phyloP scores from a whole-genome alignment of 2,797 vertebrate genomes.

The Paguma larvata region DNA sequence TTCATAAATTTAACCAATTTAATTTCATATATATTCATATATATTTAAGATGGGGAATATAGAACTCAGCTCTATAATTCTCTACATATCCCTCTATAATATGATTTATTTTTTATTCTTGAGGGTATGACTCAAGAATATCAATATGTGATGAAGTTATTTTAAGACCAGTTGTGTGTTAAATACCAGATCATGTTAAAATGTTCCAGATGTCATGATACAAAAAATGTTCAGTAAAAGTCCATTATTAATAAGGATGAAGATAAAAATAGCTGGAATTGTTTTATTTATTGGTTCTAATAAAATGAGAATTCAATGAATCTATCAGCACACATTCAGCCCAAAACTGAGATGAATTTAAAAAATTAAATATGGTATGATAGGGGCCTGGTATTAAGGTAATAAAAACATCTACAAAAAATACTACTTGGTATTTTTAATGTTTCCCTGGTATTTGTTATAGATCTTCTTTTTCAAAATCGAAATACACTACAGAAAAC shows the following conservation, averaged over 20 bases:
- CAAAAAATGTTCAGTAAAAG: background rate
- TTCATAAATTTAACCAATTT: too few species aligned
- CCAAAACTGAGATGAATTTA: background rate
- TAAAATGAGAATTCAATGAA: background rate
- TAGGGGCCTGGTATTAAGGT: background rate
- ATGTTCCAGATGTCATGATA: background rate
- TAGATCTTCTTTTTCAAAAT: background rate
- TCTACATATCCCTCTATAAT: background rate
- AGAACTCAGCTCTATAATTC: background rate
- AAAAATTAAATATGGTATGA: background rate
- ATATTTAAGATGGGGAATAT: background rate
- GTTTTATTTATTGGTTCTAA: background rate
- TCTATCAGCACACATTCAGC: background rate
- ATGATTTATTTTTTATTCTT: background rate
- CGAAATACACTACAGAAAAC: background rate
- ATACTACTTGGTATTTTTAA: background rate
- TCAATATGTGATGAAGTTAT: background rate
- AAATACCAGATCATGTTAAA: background rate
- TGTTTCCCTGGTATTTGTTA: background rate
- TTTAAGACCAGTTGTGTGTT: background rate
- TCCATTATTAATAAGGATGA: background rate
- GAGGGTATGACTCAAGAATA: background rate
- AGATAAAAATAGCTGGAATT: background rate
- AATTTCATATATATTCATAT: too few species aligned
- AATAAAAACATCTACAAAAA: background rate